Evolutionary conservation across 37 sponge, comb jelly and placozoan species (phyloP).

Genomic region (Mnemiopsis leidyi): DNA sequence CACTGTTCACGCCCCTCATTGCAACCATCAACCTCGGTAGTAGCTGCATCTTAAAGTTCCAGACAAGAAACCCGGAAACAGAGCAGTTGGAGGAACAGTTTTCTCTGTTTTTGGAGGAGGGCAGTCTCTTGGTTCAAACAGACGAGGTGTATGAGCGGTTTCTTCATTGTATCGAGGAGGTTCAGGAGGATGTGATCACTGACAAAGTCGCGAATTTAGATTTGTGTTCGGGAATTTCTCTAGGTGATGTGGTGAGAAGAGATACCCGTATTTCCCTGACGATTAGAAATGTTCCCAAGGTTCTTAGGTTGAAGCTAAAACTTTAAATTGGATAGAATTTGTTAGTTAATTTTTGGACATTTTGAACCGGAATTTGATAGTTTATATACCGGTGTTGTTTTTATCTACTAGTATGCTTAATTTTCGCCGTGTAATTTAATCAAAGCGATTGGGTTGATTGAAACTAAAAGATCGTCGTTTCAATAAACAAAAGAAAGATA

Average conservation of each 20-base stretch:
- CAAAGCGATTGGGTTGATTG: no score
- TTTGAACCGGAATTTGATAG: no score
- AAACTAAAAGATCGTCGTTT: no score
- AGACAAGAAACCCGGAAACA: slow-evolving; percentile 66
- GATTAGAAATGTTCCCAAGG: slow-evolving; percentile 91
- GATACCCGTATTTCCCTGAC: slow-evolving; percentile 93
- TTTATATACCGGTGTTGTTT: no score
- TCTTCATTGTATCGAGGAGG: slow-evolving; percentile 82
- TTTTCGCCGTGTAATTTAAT: no score
- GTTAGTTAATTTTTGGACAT: no score
- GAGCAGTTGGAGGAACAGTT: slow-evolving; percentile 68
- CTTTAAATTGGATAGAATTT: no score
- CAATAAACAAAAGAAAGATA: no score
- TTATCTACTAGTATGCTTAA: no score
- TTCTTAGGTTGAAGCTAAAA: slow-evolving; percentile 74
- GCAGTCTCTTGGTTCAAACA: slow-evolving; percentile 82
- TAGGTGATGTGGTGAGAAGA: slow-evolving; percentile 71
- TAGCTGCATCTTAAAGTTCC: slow-evolving; percentile 84
- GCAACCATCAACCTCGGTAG: slow-evolving; percentile 92
- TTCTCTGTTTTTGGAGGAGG: slow-evolving; percentile 88
- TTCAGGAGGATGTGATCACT: slow-evolving; percentile 67
- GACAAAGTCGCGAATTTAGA: slow-evolving; percentile 69
- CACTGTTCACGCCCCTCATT: slow-evolving; percentile 85
- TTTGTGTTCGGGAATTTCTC: neutral
- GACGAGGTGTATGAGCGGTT: slow-evolving; percentile 82